phyloP scores from a whole-genome alignment of 2,797 vertebrate species.

The Ciconia nigra region DNA sequence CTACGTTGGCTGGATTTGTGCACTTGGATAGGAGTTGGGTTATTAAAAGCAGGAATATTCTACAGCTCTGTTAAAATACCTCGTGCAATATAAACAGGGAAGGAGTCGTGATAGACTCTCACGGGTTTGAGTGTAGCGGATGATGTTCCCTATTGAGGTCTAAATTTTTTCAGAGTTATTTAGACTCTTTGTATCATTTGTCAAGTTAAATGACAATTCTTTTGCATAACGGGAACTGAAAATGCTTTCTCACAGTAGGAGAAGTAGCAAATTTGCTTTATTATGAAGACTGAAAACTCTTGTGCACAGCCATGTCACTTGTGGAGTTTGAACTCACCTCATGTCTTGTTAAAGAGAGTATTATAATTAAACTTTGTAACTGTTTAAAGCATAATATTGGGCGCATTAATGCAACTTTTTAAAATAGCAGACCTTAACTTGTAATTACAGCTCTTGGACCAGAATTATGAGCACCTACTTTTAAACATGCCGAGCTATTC shows the following conservation, averaged over 20 bases:
- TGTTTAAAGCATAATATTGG: not conserved
- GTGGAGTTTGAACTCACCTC: not conserved
- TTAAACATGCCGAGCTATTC: not conserved
- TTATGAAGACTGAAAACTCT: not conserved
- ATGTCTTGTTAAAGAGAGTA: not conserved
- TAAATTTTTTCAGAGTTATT: not conserved
- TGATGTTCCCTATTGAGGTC: not conserved
- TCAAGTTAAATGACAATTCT: not conserved
- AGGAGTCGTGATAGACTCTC: not conserved
- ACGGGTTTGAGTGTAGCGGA: accelerated
- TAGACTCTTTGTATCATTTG: not conserved
- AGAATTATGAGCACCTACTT: not conserved
- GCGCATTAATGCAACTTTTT: not conserved
- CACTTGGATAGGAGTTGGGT: not conserved
- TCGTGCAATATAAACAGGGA: not conserved
- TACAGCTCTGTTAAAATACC: not conserved
- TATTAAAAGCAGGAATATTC: not conserved
- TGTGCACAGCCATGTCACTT: not conserved
- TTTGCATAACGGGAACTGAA: not conserved
- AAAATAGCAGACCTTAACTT: not conserved
- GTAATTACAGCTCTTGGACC: not conserved
- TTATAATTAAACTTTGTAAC: not conserved
- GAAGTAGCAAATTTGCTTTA: not conserved
- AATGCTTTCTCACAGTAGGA: not conserved
- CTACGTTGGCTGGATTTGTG: not conserved